Percentiles rank a stretch among this genome's conserved stretches.
These are phyloP conservation scores for Synaphobranchus kaupii DNA, from an alignment of 2,797 vertebrate species.

Conservation along the genomic window DNA sequence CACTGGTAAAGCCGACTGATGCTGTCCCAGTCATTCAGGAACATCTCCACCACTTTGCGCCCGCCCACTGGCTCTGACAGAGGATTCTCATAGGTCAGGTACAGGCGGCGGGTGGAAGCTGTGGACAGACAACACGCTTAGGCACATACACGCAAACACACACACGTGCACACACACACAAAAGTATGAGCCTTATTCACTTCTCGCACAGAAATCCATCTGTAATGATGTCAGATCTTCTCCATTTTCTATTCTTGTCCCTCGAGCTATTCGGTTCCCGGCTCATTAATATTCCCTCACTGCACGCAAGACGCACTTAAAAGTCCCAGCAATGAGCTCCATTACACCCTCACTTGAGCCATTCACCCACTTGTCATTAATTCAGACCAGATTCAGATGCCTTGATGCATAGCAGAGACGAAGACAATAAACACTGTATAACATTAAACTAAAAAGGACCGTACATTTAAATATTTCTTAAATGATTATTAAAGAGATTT, in stretches of 20 bases:
- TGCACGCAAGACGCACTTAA: background rate
- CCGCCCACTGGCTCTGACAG: slow-evolving; percentile 96
- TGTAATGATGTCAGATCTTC: background rate
- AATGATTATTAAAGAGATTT: too few species aligned
- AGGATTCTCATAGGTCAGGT: slow-evolving; percentile 95
- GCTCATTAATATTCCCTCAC: slow-evolving; percentile 1
- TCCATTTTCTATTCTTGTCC: slow-evolving; percentile 5
- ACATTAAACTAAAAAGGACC: background rate
- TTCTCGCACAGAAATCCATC: background rate
- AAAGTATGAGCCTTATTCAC: background rate
- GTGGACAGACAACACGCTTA: slow-evolving; percentile 18
- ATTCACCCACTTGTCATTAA: background rate
- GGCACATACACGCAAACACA: background rate
- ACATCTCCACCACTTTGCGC: slow-evolving; percentile 97
- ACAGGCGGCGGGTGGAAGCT: slow-evolving; percentile 95
- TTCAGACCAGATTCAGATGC: background rate
- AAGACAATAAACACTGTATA: background rate
- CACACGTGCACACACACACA: background rate
- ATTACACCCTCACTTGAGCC: background rate
- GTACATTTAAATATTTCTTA: background rate
- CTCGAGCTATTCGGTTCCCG: background rate
- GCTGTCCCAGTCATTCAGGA: slow-evolving; percentile 96
- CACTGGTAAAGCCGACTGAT: slow-evolving; percentile 96
- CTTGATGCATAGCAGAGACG: background rate
- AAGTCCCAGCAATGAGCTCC: background rate